Evolutionary conservation across 1,140 invertebrate species (phyloP).

Genomic region (Globodera rostochiensis): DNA sequence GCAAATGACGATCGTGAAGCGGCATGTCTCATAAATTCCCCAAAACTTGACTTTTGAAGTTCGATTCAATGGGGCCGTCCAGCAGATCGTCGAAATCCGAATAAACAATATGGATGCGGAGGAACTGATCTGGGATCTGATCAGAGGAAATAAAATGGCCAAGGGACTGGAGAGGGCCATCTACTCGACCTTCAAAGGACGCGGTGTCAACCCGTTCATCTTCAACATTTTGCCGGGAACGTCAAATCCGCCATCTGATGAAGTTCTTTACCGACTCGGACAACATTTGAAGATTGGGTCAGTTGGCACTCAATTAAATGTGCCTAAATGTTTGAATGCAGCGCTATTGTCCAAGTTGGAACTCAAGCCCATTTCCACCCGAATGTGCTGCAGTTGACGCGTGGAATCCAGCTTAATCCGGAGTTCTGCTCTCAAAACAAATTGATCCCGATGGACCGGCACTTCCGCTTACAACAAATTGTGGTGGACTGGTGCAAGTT

Average conservation of each 20-base stretch:
- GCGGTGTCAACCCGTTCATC: constrained; percentile 61
- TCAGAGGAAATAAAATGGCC: constrained; percentile 36
- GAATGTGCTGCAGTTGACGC: constrained; percentile 53
- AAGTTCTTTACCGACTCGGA: constrained; percentile 29
- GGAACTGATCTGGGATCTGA: constrained; percentile 48
- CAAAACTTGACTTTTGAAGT: constrained; percentile 38
- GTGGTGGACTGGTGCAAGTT: constrained; percentile 61
- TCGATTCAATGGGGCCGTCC: constrained; percentile 51
- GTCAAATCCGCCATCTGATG: constrained; percentile 16
- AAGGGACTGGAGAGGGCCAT: constrained; percentile 55
- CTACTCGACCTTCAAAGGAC: constrained; percentile 55
- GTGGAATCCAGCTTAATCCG: constrained; percentile 48
- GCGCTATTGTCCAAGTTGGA: constrained; percentile 56
- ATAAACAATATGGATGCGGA: constrained; percentile 60
- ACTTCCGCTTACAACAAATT: constrained; percentile 48
- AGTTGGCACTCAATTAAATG: neutral
- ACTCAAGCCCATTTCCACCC: constrained; percentile 58
- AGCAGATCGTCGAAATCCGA: constrained; percentile 55
- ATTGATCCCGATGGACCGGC: constrained; percentile 54
- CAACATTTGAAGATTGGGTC: constrained; percentile 31
- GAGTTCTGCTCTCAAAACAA: constrained; percentile 52
- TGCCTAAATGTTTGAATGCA: constrained; percentile 8
- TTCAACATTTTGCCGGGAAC: constrained; percentile 52
- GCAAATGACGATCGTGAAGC: constrained; percentile 55
- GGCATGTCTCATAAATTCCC: neutral